phyloP scores from a whole-genome alignment of 2,797 vertebrate species.

The Leptodactylus fallax region DNA sequence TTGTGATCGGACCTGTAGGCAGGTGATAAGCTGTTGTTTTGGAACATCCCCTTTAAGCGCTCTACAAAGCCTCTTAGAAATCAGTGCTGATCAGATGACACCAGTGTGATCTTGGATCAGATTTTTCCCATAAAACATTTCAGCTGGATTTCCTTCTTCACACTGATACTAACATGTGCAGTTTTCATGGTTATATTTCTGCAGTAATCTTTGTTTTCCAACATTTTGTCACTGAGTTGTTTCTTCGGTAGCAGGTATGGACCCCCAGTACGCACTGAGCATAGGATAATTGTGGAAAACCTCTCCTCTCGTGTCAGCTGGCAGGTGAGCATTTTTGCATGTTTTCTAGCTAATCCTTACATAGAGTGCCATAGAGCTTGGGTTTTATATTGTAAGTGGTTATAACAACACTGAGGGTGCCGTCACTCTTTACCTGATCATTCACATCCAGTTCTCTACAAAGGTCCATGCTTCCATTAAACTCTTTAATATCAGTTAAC shows the following conservation, averaged over 20 bases:
- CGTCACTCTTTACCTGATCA: neutral
- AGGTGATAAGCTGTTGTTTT: too few species aligned
- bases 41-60: too few species aligned
- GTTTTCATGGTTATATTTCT: neutral
- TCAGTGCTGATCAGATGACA: too few species aligned
- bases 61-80: too few species aligned
- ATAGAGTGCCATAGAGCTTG: neutral
- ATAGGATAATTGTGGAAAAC: constrained; percentile 92
- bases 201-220: neutral
- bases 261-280: constrained; percentile 89
- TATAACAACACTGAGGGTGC: neutral
- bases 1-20: too few species aligned
- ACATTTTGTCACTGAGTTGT: neutral
- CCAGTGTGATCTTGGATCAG: too few species aligned
- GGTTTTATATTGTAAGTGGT: neutral
- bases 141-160: too few species aligned
- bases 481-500: neutral
- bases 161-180: neutral
- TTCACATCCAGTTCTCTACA: neutral
- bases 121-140: too few species aligned
- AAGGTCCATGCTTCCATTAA: neutral
- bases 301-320: constrained; percentile 92
- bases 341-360: neutral
- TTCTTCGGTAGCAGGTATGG: constrained; percentile 79
- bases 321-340: constrained; percentile 82